Evolutionary conservation across 2,113 vertebrate genomes (phyloP).

Genomic region (Pangasianodon gigas): DNA sequence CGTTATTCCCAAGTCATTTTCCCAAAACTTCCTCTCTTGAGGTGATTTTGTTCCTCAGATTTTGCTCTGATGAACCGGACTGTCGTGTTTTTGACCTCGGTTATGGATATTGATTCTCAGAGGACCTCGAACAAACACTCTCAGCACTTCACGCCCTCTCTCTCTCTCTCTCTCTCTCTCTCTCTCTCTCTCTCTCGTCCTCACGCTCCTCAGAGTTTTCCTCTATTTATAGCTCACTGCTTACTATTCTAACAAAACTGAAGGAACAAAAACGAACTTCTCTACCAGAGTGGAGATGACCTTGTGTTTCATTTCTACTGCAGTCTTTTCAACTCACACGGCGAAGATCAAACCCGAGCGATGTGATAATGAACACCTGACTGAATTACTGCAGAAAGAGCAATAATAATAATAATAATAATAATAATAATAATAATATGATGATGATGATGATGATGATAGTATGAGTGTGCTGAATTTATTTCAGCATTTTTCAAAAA

Average conservation of each 20-base stretch:
- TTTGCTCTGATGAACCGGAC: not conserved
- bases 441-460: too few species aligned
- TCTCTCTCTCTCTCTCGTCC: not conserved
- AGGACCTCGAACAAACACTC: not conserved
- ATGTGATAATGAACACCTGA: not conserved
- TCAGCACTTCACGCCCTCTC: not conserved
- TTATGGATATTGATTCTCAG: not conserved
- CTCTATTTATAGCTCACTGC: not conserved
- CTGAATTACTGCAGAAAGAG: not conserved
- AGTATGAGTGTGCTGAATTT: not conserved
- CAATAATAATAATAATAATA: not conserved
- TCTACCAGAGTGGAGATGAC: not conserved
- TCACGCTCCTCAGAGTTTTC: not conserved
- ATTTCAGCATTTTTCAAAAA: not conserved
- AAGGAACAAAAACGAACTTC: not conserved
- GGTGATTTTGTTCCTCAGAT: not conserved
- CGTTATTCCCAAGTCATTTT: not conserved
- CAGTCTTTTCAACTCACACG: not conserved
- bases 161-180: not conserved
- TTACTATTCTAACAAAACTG: not conserved
- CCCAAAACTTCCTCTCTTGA: not conserved
- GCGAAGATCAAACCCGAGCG: not conserved
- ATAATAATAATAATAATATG: too few species aligned
- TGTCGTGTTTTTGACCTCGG: not conserved
- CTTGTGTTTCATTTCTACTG: not conserved